Conservation (phyloP, 2,888 invertebrate genomes). For the Apeira syringaria region DNA sequence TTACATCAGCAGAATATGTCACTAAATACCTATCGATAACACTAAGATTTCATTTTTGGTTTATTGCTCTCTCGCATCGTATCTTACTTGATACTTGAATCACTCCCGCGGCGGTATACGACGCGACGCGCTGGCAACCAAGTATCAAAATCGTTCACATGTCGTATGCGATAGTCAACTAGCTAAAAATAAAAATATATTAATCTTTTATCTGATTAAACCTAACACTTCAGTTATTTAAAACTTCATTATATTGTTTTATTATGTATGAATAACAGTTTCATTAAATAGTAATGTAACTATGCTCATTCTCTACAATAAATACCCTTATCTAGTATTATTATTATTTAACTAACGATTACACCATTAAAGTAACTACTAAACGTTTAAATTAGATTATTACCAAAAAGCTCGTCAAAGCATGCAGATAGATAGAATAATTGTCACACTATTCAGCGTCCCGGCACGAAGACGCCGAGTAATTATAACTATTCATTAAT, state of each 20-base stretch:
- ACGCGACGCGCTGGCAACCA: constrained; percentile 60
- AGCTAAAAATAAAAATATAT: constrained; percentile 84
- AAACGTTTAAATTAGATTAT: constrained; percentile 79
- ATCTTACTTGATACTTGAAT: too few species aligned
- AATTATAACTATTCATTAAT: constrained; percentile 60
- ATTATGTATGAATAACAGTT: constrained; percentile 75
- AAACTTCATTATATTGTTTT: constrained; percentile 71
- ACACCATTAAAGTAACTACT: constrained; percentile 81
- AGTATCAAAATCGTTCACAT: constrained; percentile 50
- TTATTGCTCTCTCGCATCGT: constrained; percentile 80
- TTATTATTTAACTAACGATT: constrained; percentile 78
- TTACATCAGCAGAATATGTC: constrained; percentile 80
- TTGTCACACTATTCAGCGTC: constrained; percentile 75
- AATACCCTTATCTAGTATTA: constrained; percentile 81
- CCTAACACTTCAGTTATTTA: constrained; percentile 71
- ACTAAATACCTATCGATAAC: constrained; percentile 77
- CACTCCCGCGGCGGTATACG: constrained; percentile 40
- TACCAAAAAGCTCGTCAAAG: constrained; percentile 84
- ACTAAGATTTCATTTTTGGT: constrained; percentile 81
- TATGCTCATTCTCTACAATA: constrained; percentile 79
- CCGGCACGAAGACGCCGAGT: constrained; percentile 66
- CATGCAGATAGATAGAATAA: constrained; percentile 82
- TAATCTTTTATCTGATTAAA: constrained; percentile 75
- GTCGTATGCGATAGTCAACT: constrained; percentile 77
- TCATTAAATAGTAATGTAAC: constrained; percentile 77